Evolutionary conservation across 2,888 invertebrate genomes (phyloP).

Genomic region (Quadriops clusia): DNA sequence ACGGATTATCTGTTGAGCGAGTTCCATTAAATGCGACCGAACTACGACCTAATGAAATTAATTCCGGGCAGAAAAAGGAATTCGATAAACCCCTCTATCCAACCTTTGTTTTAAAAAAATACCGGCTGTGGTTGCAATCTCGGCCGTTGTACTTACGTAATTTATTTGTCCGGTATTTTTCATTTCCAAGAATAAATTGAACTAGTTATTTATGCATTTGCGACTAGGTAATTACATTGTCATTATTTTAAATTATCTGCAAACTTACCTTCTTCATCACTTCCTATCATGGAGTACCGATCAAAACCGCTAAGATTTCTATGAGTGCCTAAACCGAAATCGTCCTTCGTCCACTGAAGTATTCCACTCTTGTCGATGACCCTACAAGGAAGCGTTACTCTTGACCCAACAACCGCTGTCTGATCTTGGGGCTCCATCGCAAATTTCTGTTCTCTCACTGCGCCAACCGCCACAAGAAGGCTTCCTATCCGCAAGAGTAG

Average conservation of each 20-base stretch:
- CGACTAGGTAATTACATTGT: not conserved
- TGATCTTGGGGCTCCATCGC: slow-evolving; percentile 87
- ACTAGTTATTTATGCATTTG: not conserved
- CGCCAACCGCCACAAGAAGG: slow-evolving; percentile 18
- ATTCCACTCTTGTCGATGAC: slow-evolving; percentile 81
- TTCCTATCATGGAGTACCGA: slow-evolving; percentile 91
- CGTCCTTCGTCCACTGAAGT: slow-evolving; percentile 95
- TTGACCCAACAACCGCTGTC: slow-evolving; percentile 78
- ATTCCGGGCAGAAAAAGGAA: too few species aligned
- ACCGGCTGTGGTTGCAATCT: too few species aligned
- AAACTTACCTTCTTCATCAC: slow-evolving; percentile 77
- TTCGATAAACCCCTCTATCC: too few species aligned
- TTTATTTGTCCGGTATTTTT: not conserved
- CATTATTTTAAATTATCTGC: too few species aligned
- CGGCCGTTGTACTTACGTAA: too few species aligned
- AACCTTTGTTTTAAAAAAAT: too few species aligned
- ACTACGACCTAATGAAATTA: too few species aligned
- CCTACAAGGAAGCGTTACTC: slow-evolving; percentile 80
- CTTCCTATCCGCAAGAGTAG: slow-evolving; percentile 24
- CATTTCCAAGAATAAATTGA: slow-evolving; percentile 1
- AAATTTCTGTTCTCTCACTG: slow-evolving; percentile 63
- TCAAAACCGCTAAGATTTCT: slow-evolving; percentile 85
- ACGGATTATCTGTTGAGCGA: too few species aligned
- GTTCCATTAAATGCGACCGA: too few species aligned
- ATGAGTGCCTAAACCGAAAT: slow-evolving; percentile 87